phyloP scores from a whole-genome alignment of 2,888 invertebrate species.

The Cactoblastis cactorum region DNA sequence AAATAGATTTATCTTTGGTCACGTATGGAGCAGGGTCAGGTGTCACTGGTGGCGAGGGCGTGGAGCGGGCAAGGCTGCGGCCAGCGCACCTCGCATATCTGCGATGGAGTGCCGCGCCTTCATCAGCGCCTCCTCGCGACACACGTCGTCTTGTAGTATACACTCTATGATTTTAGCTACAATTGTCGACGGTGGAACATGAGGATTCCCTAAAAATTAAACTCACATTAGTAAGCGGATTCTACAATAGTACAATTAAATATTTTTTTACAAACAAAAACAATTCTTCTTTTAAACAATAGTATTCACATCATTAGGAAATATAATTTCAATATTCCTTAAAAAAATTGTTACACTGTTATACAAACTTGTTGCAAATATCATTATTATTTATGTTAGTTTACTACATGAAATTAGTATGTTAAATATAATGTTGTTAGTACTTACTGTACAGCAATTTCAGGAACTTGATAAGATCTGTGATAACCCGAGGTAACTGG shows the following conservation, averaged over 20 bases:
- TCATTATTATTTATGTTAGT: neutral
- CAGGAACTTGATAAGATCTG: slow-evolving; percentile 66
- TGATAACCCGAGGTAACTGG: slow-evolving; percentile 57
- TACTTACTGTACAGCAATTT: slow-evolving; percentile 77
- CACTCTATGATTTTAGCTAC: slow-evolving; percentile 90
- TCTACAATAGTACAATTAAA: no score
- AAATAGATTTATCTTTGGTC: slow-evolving; percentile 4
- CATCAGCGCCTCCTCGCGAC: slow-evolving; percentile 64
- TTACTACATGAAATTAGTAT: neutral
- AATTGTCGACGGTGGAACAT: slow-evolving; percentile 88
- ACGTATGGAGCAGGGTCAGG: slow-evolving; percentile 8
- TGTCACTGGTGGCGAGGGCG: slow-evolving; percentile 36
- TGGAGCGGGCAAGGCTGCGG: slow-evolving; percentile 45
- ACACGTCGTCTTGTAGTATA: slow-evolving; percentile 79
- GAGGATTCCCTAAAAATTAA: slow-evolving; percentile 81
- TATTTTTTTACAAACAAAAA: no score
- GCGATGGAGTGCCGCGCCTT: slow-evolving; percentile 69
- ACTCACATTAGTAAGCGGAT: neutral
- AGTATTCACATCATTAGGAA: no score
- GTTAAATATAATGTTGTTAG: slow-evolving; percentile 13
- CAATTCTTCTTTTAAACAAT: no score
- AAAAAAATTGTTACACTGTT: no score
- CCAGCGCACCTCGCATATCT: slow-evolving; percentile 57
- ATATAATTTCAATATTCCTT: no score
- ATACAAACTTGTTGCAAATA: neutral